A percentile compares a stretch with the other conserved stretches of the same genome.
These are phyloP conservation scores for Anticlea derivata DNA, from an alignment of 2,888 invertebrate species.

Conservation along the genomic window DNA sequence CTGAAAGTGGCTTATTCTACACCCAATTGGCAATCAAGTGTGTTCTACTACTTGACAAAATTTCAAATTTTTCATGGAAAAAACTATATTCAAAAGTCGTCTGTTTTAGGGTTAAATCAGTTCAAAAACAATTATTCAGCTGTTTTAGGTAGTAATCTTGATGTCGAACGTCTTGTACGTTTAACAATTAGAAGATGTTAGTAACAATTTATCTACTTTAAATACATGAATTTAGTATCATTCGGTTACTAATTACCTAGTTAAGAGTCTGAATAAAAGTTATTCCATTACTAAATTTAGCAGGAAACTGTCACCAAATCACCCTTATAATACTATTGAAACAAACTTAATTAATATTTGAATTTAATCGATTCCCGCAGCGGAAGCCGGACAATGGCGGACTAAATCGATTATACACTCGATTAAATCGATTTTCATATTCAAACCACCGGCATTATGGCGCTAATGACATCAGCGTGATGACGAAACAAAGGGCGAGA, in stretches of 20 bases:
- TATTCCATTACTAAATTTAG: constrained; percentile 2
- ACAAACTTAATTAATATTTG: constrained; percentile 39
- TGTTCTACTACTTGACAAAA: too few relatives aligned
- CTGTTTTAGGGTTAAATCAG: too few relatives aligned
- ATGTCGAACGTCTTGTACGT: too few relatives aligned
- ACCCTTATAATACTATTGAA: constrained; percentile 29
- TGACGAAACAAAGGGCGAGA: constrained; percentile 31
- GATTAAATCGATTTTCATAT: constrained; percentile 59
- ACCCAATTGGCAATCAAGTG: too few relatives aligned
- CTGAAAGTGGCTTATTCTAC: too few relatives aligned
- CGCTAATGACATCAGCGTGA: constrained; percentile 54
- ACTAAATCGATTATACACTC: constrained; percentile 56
- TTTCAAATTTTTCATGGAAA: too few relatives aligned
- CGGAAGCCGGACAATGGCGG: constrained; percentile 62
- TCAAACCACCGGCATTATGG: constrained; percentile 53
- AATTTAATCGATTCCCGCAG: constrained; percentile 32
- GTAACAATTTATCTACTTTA: too few relatives aligned
- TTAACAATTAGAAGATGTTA: too few relatives aligned
- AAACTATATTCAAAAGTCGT: too few relatives aligned
- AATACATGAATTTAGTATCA: too few relatives aligned
- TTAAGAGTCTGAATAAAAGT: not conserved
- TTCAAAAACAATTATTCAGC: too few relatives aligned
- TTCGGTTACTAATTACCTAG: not conserved
- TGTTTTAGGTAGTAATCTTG: too few relatives aligned
- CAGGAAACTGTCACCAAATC: constrained; percentile 23